Evolutionary conservation across 1,140 invertebrate genomes (phyloP), one percentile per base, ranked within the genome.

Genomic region (Halyomorpha halys): DNA sequence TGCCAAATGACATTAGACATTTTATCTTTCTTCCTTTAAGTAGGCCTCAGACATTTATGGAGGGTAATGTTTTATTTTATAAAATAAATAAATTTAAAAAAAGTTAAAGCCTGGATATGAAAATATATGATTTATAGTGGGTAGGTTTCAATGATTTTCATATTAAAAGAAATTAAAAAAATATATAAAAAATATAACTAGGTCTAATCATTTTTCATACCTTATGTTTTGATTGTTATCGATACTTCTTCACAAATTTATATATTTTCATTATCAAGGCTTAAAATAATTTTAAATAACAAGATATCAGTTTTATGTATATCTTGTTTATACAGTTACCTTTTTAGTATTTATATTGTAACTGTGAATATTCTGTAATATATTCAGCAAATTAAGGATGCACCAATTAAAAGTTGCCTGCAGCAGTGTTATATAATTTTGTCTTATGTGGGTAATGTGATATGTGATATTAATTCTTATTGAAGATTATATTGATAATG

Each of bases 341-440:
- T 66, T 66, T 64, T 64, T 62, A 65, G 64, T 60, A 62, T 65
- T 65, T 65, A 65, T 62, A 65, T 54, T 56, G 60, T 65, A 65
- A 65, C 64, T 61, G 64, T 65, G 45, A 51, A 65, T 61, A 39
- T 13, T 62, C 53, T 56, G 53, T 56, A 56, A 56, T 56, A 56
- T 60, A 60, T 60, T 60, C 53, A 53, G 47, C 44, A 63, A 25
- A 62, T 59, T 59, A 63, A 63, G 34, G 23, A 56, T 63, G 65
- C 65, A 66, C 65, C 61, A 63, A 62, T 54, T 62, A 27, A 39
- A 59, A 61, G 59, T 66, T 66, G 65, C 65, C 65, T 66, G 65
- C 65, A 66, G 65, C 49, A 21, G 27, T 64, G 56, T 64, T 64
- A 25, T 39, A 39, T 51, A 44, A 34, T 56, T 54, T 59, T 60